Evolutionary conservation across 2,113 vertebrate species (phyloP), one percentile per base, ranked within the genome.

Genomic region (Holacanthus passer): DNA sequence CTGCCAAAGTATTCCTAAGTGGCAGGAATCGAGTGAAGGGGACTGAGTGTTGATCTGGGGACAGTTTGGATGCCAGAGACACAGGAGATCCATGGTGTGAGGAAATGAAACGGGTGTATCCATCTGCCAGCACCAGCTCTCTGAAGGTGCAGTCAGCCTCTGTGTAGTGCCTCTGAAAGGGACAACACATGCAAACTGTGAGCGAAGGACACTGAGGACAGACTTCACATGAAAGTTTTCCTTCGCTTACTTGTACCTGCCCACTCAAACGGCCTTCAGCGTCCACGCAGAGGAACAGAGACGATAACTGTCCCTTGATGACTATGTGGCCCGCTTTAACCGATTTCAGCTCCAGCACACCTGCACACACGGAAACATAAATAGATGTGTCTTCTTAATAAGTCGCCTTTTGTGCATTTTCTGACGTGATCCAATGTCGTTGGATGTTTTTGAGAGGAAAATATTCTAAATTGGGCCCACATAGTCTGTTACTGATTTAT

Each of bases 231-330:
- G 31, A 19, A 1, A 3, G 37, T 55, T 56, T 1, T 62, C 5
- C 6, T 71, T 68, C 5, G 58, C 69, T 91, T 35, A 85, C 50
- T 39, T 8, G 48, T 81, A 87, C 95, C 94, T 95, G 91, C 7
- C 94, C 95, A 22, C 84, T 92, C 48, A 96, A 77, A 27, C 37
- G 81, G 17, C 95, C 94, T 47, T 12, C 27, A 1, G 76, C 71
- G 80, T 95, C 91, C 45, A 93, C 12, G 45, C 95, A 96, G n/a
- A 95, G 94, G 79, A 90, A 94, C 56, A 93, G 71, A 39, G 91
- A 94, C 2, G 94, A 90, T 2, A 68, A 72, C 22, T 43, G 75
- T 56, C 94, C 93, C 41, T 31, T 83, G 64, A 95, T 95, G 69
- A 93, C 88, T 0, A 90, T 78, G n/a, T 92, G 73, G 3, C 94